Percentiles rank a stretch among this genome's conserved stretches.
These are phyloP conservation scores for Pyxicephalus adspersus DNA, from an alignment of 2,113 vertebrate genomes.

Conservation along the genomic window DNA sequence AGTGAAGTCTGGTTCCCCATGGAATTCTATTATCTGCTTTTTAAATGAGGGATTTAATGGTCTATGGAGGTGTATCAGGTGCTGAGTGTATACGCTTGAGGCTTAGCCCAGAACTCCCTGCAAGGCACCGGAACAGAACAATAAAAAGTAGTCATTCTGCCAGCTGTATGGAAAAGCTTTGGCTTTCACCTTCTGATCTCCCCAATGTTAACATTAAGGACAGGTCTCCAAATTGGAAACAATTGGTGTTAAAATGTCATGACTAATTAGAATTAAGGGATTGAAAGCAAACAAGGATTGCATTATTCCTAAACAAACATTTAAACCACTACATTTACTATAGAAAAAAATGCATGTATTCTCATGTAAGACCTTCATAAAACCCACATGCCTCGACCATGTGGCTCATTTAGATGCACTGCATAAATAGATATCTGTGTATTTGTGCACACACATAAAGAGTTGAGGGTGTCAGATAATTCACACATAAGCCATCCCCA, in stretches of 20 bases:
- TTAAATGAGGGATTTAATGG: conserved; percentile 44
- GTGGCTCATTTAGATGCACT: too few relatives aligned
- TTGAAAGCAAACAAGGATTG: too few relatives aligned
- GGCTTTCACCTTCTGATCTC: conserved; percentile 9
- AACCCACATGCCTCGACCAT: too few relatives aligned
- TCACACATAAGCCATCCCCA: too few relatives aligned
- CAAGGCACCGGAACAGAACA: conserved; percentile 29
- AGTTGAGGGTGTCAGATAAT: too few relatives aligned
- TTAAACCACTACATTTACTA: too few relatives aligned
- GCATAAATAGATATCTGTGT: too few relatives aligned
- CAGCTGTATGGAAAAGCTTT: neutral
- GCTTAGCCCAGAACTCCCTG: conserved; percentile 27
- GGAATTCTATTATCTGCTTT: conserved; percentile 40
- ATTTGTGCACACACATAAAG: too few relatives aligned
- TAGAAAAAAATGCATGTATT: too few relatives aligned
- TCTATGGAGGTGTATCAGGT: conserved; percentile 39
- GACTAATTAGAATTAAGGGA: too few relatives aligned
- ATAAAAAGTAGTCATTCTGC: neutral
- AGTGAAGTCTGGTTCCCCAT: conserved; percentile 5
- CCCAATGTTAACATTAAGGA: conserved; percentile 25
- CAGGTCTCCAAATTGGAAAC: conserved; percentile 30
- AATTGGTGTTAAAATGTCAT: conserved; percentile 3
- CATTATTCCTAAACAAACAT: too few relatives aligned
- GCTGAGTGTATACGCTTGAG: conserved; percentile 28
- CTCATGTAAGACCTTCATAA: too few relatives aligned